Evolutionary conservation across 1,140 invertebrate species (phyloP), one percentile per base, ranked within the genome.

Genomic region (Leptonema lineaticorne): DNA sequence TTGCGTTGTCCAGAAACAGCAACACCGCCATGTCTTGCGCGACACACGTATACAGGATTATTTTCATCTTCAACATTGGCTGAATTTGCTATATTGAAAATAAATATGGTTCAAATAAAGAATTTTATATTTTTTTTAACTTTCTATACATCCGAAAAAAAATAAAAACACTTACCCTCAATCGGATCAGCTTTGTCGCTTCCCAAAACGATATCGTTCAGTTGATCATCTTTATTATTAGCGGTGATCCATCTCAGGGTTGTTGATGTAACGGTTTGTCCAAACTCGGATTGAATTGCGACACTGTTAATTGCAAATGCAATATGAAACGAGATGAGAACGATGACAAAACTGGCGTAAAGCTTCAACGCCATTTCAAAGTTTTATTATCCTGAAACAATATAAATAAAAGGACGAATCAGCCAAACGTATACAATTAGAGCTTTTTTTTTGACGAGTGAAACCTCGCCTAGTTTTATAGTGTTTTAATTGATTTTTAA

Each of bases 11-110:
- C 92, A 6, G 89, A 83, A 6, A 91, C 85, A 85, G 86, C 89
- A 29, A 89, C 81, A 1, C 88, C 88, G 73, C 87, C 87, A 64
- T 90, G 85, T 62, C 83, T 80, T 2, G 87, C 88, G 58, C 90
- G 83, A 76, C 92, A 93, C 1, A 93, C 84, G 79, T 88, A 92
- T 28, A 92, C 85, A 4, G 86, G 83, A 67, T 82, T 73, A n/a
- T 37, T 60, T 11, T 68, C 53, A 18, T 73, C 69, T 18, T 68
- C 69, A 2, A 45, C 24, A 66, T 68, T 68, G 2, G 71, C 71
- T 11, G 71, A 59, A 28, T 66, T 66, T 14, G 64, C 64, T 66
- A 41, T 0, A 64, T 50, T 7, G 8, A 66, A 37, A 41, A 28
- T 18, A 14, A 24, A 50, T 5, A 27, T 64, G 11, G 14, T 9